These are phyloP conservation scores for Isichthys henryi DNA, from an alignment of 2,113 vertebrate genomes.

Conservation along the genomic window DNA sequence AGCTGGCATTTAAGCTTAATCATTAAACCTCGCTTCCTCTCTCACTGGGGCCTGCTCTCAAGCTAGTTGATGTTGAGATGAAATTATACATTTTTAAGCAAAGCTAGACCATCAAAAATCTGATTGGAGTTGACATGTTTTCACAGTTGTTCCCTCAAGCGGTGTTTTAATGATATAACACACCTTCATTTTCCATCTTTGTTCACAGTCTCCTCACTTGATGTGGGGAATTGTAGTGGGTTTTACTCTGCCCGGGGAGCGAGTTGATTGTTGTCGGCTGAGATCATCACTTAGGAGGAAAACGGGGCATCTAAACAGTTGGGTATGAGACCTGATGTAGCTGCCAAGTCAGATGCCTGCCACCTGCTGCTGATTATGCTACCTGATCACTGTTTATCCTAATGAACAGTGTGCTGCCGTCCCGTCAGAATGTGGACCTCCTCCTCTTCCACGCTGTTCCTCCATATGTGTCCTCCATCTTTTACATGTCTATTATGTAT, in stretches of 20 bases:
- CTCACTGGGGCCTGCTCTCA: background rate
- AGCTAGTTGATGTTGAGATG: background rate
- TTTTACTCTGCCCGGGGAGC: background rate
- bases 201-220: background rate
- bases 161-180: background rate
- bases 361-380: background rate
- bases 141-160: background rate
- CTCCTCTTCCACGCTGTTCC: slow-evolving; percentile 16
- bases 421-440: slow-evolving; percentile 27
- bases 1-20: background rate
- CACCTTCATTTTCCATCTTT: background rate
- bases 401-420: slow-evolving; percentile 22
- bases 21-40: background rate
- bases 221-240: background rate
- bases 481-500: slow-evolving; percentile 20
- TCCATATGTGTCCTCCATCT: slow-evolving; percentile 17
- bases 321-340: background rate
- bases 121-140: background rate
- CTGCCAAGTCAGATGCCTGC: background rate
- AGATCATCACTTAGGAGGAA: background rate
- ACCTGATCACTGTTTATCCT: background rate
- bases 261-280: background rate
- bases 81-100: background rate
- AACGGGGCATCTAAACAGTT: background rate
- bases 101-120: background rate